Percentiles rank a stretch among this genome's conserved stretches.
These are phyloP conservation scores for Rhizoglyphus robini DNA, from an alignment of 1,140 invertebrate genomes.

Conservation along the genomic window DNA sequence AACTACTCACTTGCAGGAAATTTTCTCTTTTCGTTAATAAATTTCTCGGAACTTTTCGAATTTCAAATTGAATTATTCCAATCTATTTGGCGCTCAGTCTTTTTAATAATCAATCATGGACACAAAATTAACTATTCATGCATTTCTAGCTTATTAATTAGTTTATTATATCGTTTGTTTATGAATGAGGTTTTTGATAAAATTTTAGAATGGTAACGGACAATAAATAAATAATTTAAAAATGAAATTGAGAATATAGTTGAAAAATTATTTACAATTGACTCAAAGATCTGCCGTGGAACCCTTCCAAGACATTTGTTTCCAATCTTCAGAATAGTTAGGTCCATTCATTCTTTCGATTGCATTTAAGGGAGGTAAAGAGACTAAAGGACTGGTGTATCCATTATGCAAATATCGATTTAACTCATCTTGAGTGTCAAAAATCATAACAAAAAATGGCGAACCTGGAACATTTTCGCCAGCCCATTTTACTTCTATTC, in stretches of 20 bases:
- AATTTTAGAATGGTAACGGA: too few relatives aligned
- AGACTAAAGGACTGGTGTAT: slow-evolving; percentile 28
- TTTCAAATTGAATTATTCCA: too few relatives aligned
- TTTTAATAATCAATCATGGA: too few relatives aligned
- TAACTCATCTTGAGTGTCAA: slow-evolving; percentile 93
- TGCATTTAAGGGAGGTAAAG: slow-evolving; percentile 30
- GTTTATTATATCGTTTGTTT: too few relatives aligned
- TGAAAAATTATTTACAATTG: background rate
- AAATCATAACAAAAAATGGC: slow-evolving; percentile 96
- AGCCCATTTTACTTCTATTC: slow-evolving; percentile 96
- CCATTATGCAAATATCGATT: slow-evolving; percentile 37
- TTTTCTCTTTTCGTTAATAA: too few relatives aligned
- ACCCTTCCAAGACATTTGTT: slow-evolving; percentile 39
- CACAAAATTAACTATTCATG: too few relatives aligned
- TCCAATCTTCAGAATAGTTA: slow-evolving; percentile 39
- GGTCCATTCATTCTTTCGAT: slow-evolving; percentile 41
- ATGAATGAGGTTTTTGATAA: too few relatives aligned
- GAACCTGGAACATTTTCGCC: slow-evolving; percentile 91
- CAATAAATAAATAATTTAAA: background rate
- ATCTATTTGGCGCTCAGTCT: too few relatives aligned
- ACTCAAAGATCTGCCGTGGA: slow-evolving; percentile 29
- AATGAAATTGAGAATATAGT: background rate
- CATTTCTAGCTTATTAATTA: too few relatives aligned
- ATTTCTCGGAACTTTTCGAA: too few relatives aligned
- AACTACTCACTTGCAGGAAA: background rate